These are phyloP conservation scores for Euglossa dilemma DNA, from an alignment of 1,140 invertebrate species.

Conservation along the genomic window DNA sequence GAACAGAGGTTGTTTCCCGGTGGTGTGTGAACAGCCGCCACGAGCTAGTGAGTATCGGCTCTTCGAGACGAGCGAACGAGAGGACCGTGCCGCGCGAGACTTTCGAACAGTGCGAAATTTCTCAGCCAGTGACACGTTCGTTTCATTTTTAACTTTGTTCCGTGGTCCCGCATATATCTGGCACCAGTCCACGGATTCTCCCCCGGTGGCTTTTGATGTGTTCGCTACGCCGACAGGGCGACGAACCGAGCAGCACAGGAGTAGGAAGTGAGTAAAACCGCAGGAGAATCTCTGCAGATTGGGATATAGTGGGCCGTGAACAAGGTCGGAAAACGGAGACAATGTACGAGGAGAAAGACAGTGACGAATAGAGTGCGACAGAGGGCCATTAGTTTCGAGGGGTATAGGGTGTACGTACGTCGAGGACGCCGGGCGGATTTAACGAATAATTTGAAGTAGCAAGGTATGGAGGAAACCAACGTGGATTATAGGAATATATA, in stretches of 20 bases:
- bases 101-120: conserved; percentile 25
- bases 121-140: conserved; percentile 40
- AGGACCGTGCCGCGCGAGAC: conserved; percentile 45
- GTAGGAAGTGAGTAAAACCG: conserved; percentile 66
- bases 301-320: conserved; percentile 49
- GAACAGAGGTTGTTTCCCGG: conserved; percentile 11
- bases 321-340: conserved; percentile 34
- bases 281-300: conserved; percentile 54
- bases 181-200: conserved; percentile 26
- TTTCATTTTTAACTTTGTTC: conserved; percentile 16
- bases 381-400: conserved; percentile 34
- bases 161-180: conserved; percentile 1
- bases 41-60: conserved; percentile 26
- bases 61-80: conserved; percentile 32
- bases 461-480: conserved; percentile 49
- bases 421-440: conserved; percentile 31
- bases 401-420: conserved; percentile 4
- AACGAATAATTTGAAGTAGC: conserved; percentile 48
- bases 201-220: conserved; percentile 65
- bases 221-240: conserved; percentile 69
- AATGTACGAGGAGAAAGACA: conserved; percentile 43
- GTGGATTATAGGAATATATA: conserved; percentile 34
- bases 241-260: conserved; percentile 57
- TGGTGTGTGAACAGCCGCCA: conserved; percentile 26
- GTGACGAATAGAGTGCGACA: conserved; percentile 23